Percentiles rank a stretch among this genome's conserved stretches.
Conservation (phyloP, 2,113 vertebrate genomes). For the Helogale parvula region DNA sequence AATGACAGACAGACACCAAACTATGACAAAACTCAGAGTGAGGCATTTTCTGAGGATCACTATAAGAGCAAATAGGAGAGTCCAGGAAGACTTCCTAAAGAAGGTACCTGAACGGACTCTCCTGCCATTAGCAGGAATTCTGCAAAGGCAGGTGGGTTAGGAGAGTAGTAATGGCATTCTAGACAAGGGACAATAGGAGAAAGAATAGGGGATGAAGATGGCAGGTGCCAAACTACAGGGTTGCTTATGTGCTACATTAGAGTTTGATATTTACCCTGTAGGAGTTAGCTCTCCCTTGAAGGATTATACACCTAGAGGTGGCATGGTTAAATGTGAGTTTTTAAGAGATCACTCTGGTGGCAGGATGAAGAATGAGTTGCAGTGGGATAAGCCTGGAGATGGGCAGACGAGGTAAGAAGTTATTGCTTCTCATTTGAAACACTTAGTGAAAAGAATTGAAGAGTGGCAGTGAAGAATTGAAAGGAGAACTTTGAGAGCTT, state of each 20-base stretch:
- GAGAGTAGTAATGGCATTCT: background rate
- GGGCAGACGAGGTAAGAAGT: background rate
- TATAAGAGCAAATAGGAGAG: background rate
- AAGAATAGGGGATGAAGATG: accelerated
- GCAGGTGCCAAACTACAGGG: accelerated
- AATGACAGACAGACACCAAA: background rate
- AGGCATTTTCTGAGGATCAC: background rate
- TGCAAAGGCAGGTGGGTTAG: background rate
- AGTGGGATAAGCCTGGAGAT: background rate
- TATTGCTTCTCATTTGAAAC: background rate
- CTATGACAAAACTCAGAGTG: background rate
- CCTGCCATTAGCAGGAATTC: background rate
- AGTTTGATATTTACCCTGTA: background rate
- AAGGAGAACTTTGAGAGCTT: slow-evolving; percentile 34
- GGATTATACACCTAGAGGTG: background rate
- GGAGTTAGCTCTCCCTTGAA: background rate
- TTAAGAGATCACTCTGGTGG: background rate
- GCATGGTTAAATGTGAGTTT: background rate
- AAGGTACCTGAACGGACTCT: background rate
- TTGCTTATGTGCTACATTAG: background rate
- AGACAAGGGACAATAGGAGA: background rate
- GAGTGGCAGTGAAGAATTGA: background rate
- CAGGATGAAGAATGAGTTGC: background rate
- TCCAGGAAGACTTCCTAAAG: background rate
- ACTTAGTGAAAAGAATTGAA: slow-evolving; percentile 6